Evolutionary conservation across 2,888 invertebrate genomes (phyloP).

Genomic region (Cephonodes hylas): DNA sequence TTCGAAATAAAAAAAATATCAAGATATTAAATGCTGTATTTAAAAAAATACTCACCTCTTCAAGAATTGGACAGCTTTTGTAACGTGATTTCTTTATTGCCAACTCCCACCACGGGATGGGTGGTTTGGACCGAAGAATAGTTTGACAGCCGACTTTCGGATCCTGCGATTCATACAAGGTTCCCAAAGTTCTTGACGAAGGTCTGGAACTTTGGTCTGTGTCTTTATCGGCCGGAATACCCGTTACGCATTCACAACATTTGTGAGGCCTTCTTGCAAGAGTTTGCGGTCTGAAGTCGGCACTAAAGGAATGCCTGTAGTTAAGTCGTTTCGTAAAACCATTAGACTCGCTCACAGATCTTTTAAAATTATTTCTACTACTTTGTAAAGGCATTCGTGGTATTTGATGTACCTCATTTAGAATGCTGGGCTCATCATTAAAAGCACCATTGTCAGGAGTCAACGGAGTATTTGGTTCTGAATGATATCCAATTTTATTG

Average conservation of each 20-base stretch:
- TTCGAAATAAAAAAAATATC: constrained; percentile 4
- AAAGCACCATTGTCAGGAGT: constrained; percentile 55
- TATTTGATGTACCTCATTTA: constrained; percentile 70
- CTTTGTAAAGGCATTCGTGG: constrained; percentile 72
- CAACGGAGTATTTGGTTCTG: constrained; percentile 75
- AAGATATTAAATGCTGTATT: constrained; percentile 13
- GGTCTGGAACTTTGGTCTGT: constrained; percentile 55
- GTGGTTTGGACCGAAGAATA: constrained; percentile 84
- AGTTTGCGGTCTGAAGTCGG: constrained; percentile 61
- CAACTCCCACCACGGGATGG: constrained; percentile 94
- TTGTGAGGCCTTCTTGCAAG: constrained; percentile 65
- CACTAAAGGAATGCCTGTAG: constrained; percentile 76
- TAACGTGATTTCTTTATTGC: constrained; percentile 90
- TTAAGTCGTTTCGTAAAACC: constrained; percentile 72
- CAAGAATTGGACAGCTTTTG: constrained; percentile 90
- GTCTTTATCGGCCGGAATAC: constrained; percentile 65
- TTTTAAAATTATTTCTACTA: constrained; percentile 70
- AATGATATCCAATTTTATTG: constrained; percentile 72
- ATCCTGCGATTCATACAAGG: constrained; percentile 80
- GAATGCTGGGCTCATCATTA: constrained; percentile 57
- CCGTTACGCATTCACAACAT: constrained; percentile 77
- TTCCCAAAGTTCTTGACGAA: constrained; percentile 68
- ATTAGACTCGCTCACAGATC: constrained; percentile 73
- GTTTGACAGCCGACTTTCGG: constrained; percentile 86
- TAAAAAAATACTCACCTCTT: constrained; percentile 74